Conservation (phyloP, 1,140 invertebrate genomes). For the Drosophila sturtevanti region DNA sequence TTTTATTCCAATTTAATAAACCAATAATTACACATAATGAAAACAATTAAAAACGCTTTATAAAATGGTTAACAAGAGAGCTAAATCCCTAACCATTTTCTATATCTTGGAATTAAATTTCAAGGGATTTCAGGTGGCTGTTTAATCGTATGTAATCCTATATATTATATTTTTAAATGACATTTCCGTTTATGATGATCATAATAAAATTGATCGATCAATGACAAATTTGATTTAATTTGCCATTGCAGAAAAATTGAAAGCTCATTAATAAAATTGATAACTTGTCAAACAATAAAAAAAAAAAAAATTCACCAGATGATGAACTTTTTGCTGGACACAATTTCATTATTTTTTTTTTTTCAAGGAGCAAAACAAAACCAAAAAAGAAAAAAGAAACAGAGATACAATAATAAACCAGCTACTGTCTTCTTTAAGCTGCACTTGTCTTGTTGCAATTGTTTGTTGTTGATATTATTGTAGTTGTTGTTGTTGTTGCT, state of each 20-base stretch:
- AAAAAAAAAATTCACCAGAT: background rate
- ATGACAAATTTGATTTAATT: slow-evolving; percentile 3
- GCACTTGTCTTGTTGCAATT: slow-evolving; percentile 1
- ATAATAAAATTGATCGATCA: background rate
- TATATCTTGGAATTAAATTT: too few species aligned
- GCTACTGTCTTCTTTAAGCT: slow-evolving; percentile 9
- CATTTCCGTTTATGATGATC: too few species aligned
- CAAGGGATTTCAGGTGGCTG: too few species aligned
- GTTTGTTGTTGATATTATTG: slow-evolving; percentile 36
- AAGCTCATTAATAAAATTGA: background rate
- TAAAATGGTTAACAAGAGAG: too few species aligned
- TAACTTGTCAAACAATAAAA: background rate
- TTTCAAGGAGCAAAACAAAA: background rate
- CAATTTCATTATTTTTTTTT: background rate
- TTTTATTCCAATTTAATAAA: too few species aligned
- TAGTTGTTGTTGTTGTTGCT: slow-evolving; percentile 36
- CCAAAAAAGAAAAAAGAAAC: background rate
- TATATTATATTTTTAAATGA: too few species aligned
- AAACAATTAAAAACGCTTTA: too few species aligned
- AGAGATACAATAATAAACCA: background rate
- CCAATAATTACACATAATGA: too few species aligned
- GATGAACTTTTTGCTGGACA: background rate
- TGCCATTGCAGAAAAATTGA: background rate
- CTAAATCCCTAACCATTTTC: too few species aligned
- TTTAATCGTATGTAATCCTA: too few species aligned